Conservation (phyloP, 2,888 invertebrate species). For the Caenorhabditis sp. region DNA sequence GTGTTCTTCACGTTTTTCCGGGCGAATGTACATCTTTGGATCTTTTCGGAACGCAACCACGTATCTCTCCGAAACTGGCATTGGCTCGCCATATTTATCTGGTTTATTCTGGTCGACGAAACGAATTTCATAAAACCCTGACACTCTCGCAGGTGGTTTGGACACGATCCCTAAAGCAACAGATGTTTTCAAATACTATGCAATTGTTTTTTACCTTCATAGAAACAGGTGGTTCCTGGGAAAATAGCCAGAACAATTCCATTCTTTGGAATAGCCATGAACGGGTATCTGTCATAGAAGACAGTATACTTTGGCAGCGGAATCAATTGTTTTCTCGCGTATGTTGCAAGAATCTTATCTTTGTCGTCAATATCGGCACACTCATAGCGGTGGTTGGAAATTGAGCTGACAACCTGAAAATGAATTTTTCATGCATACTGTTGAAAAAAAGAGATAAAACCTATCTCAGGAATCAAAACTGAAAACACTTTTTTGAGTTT, state of each 20-base stretch:
- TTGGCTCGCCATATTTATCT: constrained; percentile 18
- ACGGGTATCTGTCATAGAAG: constrained; percentile 7
- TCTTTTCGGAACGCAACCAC: constrained; percentile 17
- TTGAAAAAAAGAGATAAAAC: no score
- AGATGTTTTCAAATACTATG: no score
- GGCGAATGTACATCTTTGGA: constrained; percentile 24
- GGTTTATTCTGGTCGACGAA: constrained; percentile 14
- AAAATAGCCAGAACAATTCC: constrained; percentile 31
- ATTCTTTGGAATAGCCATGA: constrained; percentile 16
- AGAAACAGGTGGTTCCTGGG: constrained; percentile 49
- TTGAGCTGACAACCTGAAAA: constrained; percentile 17
- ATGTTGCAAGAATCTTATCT: constrained; percentile 20
- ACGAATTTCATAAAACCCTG: constrained; percentile 14
- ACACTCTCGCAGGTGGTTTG: background rate
- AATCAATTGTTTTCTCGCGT: constrained; percentile 42
- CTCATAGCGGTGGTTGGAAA: constrained; percentile 42
- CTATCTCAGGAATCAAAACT: no score
- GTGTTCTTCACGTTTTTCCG: constrained; percentile 10
- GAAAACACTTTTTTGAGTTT: no score
- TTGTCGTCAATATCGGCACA: constrained; percentile 40
- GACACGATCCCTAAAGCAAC: constrained; percentile 30
- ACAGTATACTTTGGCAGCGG: constrained; percentile 33
- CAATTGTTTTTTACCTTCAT: constrained; percentile 24
- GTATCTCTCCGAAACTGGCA: constrained; percentile 32
- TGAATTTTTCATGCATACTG: no score